phyloP scores from a whole-genome alignment of 2,888 invertebrate species.

The Hoplodrina blanda region DNA sequence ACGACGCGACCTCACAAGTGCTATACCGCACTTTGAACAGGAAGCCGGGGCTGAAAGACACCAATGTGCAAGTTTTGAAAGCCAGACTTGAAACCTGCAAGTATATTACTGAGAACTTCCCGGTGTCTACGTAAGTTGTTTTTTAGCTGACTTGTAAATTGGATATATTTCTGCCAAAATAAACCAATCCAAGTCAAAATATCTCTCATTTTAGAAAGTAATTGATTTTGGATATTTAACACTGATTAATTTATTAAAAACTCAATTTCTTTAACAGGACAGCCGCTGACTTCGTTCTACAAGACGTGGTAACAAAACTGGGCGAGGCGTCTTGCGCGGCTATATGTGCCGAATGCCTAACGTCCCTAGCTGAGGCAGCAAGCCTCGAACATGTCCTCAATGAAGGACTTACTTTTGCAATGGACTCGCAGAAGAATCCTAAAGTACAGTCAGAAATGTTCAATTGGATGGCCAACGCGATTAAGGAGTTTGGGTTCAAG shows the following conservation, averaged over 20 bases:
- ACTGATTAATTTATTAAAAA: not conserved
- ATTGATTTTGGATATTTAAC: too few species aligned
- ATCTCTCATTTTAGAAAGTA: too few species aligned
- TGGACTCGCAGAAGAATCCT: constrained; percentile 96
- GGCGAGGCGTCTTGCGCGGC: constrained; percentile 96
- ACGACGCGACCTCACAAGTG: constrained; percentile 93
- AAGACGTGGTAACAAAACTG: constrained; percentile 95
- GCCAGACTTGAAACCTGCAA: constrained; percentile 95
- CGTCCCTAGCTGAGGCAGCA: constrained; percentile 95
- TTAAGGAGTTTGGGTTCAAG: constrained; percentile 97
- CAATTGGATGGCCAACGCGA: constrained; percentile 94
- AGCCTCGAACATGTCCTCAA: constrained; percentile 94
- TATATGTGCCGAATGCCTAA: constrained; percentile 92
- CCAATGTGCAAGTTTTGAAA: constrained; percentile 97
- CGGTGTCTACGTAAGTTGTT: constrained; percentile 91
- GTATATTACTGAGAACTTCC: constrained; percentile 94
- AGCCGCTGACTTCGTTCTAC: constrained; percentile 93
- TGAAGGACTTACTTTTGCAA: constrained; percentile 94
- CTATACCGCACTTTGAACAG: constrained; percentile 93
- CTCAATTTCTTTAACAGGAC: constrained; percentile 81
- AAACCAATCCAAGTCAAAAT: too few species aligned
- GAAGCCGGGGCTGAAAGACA: constrained; percentile 97
- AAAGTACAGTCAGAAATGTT: constrained; percentile 97
- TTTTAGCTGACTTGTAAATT: not conserved
- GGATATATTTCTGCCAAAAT: too few species aligned